phyloP scores from a whole-genome alignment of 2,113 vertebrate species.

The Typhlomys cinereus region DNA sequence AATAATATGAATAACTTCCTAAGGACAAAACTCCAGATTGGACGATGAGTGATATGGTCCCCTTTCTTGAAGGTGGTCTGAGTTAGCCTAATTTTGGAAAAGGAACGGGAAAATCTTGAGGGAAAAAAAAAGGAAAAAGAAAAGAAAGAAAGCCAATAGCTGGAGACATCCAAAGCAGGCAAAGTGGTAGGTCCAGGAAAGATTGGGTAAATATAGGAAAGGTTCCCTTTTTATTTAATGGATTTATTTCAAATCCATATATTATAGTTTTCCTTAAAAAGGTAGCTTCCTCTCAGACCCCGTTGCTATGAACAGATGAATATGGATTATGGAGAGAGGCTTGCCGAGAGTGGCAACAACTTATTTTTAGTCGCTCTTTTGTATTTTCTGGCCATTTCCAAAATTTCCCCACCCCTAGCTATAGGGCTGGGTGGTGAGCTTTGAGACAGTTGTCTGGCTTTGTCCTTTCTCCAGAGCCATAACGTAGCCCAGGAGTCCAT shows the following conservation, averaged over 20 bases:
- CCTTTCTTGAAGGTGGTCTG: background rate
- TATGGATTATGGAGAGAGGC: background rate
- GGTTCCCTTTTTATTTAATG: background rate
- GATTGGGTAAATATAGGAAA: background rate
- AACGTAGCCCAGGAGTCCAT: background rate
- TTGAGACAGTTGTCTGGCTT: background rate
- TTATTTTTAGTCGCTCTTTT: background rate
- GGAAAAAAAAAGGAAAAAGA: background rate
- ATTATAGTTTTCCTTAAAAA: background rate
- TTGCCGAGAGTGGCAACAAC: background rate
- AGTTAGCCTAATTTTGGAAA: background rate
- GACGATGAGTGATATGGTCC: background rate
- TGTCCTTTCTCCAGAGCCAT: background rate
- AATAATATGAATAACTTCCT: background rate
- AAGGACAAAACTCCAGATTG: background rate
- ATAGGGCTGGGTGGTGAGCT: background rate
- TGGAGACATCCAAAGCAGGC: background rate
- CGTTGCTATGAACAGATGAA: background rate
- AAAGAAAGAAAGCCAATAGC: too few species aligned
- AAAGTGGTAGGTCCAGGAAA: background rate
- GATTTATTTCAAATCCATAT: background rate
- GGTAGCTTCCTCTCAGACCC: background rate
- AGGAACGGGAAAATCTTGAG: background rate
- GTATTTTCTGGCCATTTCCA: background rate
- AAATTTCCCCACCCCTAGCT: background rate